A percentile compares a stretch with the other conserved stretches of the same genome.
Conservation (phyloP, 2,888 invertebrate species). For the Arge pagana region DNA sequence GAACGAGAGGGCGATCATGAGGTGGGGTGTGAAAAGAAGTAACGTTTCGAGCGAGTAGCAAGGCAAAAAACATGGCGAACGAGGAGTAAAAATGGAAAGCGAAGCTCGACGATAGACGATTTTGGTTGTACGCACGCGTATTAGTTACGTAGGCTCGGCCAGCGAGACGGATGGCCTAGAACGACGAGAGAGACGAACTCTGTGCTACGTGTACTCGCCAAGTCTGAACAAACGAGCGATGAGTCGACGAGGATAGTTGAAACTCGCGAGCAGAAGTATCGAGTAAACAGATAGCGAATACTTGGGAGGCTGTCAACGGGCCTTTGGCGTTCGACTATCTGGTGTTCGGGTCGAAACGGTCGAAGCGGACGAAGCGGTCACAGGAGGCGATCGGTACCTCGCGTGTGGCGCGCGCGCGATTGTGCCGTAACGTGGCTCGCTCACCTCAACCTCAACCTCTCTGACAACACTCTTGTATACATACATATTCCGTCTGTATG, state of each 20-base stretch:
- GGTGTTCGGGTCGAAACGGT: conserved; percentile 20
- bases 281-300: conserved; percentile 40
- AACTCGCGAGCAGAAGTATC: conserved; percentile 30
- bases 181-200: too few relatives aligned
- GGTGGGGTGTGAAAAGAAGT: too few relatives aligned
- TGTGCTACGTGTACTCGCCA: too few relatives aligned
- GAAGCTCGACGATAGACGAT: too few relatives aligned
- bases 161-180: too few relatives aligned
- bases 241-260: conserved; percentile 38
- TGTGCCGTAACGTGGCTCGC: conserved; percentile 27
- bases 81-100: too few relatives aligned
- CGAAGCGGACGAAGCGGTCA: conserved; percentile 8
- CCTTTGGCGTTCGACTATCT: conserved; percentile 35
- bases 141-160: too few relatives aligned
- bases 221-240: too few relatives aligned
- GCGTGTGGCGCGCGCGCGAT: conserved; percentile 18
- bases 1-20: too few relatives aligned
- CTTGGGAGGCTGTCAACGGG: conserved; percentile 41
- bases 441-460: conserved; percentile 33
- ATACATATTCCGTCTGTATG: conserved; percentile 7
- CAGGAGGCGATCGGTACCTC: conserved; percentile 10
- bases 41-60: too few relatives aligned
- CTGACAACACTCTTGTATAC: conserved; percentile 22
- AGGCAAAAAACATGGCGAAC: too few relatives aligned
- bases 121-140: too few relatives aligned